phyloP scores from a whole-genome alignment of 1,140 invertebrate species.

The Ptiloglossa arizonensis region DNA sequence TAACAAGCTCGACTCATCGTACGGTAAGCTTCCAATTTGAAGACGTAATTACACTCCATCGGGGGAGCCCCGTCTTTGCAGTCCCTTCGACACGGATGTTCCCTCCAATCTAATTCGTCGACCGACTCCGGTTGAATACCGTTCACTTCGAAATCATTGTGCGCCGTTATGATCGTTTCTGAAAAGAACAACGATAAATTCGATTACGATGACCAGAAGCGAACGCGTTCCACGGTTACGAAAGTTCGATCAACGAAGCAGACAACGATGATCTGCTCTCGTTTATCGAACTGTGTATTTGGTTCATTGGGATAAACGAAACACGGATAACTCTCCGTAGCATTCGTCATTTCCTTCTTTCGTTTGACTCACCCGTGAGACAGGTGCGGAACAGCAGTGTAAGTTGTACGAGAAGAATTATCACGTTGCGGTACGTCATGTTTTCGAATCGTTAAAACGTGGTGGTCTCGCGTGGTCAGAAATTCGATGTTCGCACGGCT shows the following conservation, averaged over 20 bases:
- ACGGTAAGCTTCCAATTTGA: constrained; percentile 89
- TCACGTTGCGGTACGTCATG: not conserved
- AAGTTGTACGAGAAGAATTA: not conserved
- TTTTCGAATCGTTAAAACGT: not conserved
- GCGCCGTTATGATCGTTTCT: constrained; percentile 43
- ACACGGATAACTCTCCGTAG: no score
- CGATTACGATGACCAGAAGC: no score
- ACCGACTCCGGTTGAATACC: constrained; percentile 33
- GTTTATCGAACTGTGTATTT: no score
- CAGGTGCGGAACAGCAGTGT: not conserved
- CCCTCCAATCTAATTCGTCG: constrained; percentile 50
- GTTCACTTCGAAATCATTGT: constrained; percentile 30
- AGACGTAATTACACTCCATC: constrained; percentile 87
- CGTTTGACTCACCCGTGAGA: not conserved
- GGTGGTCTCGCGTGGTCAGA: not conserved
- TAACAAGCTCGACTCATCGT: constrained; percentile 94
- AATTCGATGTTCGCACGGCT: not conserved
- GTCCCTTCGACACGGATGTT: constrained; percentile 82
- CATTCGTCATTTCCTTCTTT: not conserved
- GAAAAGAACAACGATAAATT: not conserved
- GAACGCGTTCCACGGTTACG: no score
- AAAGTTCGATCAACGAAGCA: no score
- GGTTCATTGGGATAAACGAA: no score
- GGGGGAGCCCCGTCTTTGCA: constrained; percentile 82
- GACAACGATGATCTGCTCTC: no score